These are phyloP conservation scores for Mionectes macconnelli DNA, from an alignment of 2,113 vertebrate species.

Conservation along the genomic window DNA sequence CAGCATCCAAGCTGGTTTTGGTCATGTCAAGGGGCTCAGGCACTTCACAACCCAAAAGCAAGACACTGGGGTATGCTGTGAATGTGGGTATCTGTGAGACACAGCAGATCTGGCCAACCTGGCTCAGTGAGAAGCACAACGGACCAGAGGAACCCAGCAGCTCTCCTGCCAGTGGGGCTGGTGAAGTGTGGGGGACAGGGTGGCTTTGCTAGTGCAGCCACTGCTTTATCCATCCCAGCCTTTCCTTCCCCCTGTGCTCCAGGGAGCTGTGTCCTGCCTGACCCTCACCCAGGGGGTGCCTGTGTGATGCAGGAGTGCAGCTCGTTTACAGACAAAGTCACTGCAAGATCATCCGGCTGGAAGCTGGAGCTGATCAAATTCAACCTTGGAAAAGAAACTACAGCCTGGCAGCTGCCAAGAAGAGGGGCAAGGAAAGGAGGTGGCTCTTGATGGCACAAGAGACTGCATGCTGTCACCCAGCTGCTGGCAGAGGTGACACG, in stretches of 20 bases:
- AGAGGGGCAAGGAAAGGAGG: background rate
- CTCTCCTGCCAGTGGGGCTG: background rate
- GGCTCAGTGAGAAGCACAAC: background rate
- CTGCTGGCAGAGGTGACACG: background rate
- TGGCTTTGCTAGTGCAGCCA: background rate
- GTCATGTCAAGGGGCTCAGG: background rate
- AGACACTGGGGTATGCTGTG: background rate
- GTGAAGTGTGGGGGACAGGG: background rate
- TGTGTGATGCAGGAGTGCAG: accelerated
- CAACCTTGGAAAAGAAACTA: background rate
- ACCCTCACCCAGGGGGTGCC: background rate
- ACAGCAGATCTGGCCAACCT: background rate
- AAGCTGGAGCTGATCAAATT: background rate
- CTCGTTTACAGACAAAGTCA: background rate
- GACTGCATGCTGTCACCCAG: accelerated
- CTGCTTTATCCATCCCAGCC: background rate
- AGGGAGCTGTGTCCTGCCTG: background rate
- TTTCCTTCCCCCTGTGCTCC: background rate
- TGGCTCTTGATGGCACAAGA: background rate
- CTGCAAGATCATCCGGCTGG: background rate
- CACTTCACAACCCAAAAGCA: background rate
- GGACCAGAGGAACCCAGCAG: background rate
- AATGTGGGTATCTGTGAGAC: too few relatives aligned
- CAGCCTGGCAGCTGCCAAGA: background rate
- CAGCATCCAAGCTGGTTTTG: background rate